Conservation (phyloP, 2,888 invertebrate species). For the Lepidocyrtinus sp. region DNA sequence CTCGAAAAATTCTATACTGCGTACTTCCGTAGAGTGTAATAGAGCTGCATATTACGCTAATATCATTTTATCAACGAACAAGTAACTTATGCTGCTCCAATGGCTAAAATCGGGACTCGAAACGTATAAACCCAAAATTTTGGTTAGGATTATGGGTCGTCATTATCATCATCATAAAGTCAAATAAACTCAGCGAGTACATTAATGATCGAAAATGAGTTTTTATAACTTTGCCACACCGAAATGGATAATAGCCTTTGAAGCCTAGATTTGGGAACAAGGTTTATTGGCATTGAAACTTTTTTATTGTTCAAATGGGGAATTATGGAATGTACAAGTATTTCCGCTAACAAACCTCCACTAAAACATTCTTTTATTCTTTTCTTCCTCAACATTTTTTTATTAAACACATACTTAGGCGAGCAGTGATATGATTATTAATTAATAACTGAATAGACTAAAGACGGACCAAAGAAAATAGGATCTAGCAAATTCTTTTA, state of each 20-base stretch:
- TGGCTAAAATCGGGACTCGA: not conserved
- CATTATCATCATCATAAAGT: constrained; percentile 7
- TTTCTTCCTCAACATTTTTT: too few species aligned
- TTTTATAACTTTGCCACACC: constrained; percentile 11
- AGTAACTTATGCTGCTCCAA: too few species aligned
- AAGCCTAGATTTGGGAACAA: too few species aligned
- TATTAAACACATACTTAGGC: not conserved
- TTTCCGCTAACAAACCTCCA: too few species aligned
- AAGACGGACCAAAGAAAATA: too few species aligned
- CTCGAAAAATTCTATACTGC: not conserved
- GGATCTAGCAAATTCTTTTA: too few species aligned
- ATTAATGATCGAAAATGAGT: constrained; percentile 6
- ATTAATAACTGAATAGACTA: too few species aligned
- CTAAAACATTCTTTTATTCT: too few species aligned
- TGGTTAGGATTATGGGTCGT: too few species aligned
- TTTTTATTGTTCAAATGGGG: constrained; percentile 14
- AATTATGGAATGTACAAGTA: constrained; percentile 23
- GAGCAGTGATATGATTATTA: constrained; percentile 13
- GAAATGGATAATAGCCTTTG: not conserved
- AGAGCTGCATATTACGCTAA: not conserved
- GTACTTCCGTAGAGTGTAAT: not conserved
- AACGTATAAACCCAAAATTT: too few species aligned
- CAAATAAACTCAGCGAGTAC: not conserved
- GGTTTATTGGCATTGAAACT: constrained; percentile 17
- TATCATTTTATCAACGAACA: constrained; percentile 20